Base-by-base conservation (phyloP, 2,888 invertebrate genomes). In the Catotricha subobsoleta region DNA sequence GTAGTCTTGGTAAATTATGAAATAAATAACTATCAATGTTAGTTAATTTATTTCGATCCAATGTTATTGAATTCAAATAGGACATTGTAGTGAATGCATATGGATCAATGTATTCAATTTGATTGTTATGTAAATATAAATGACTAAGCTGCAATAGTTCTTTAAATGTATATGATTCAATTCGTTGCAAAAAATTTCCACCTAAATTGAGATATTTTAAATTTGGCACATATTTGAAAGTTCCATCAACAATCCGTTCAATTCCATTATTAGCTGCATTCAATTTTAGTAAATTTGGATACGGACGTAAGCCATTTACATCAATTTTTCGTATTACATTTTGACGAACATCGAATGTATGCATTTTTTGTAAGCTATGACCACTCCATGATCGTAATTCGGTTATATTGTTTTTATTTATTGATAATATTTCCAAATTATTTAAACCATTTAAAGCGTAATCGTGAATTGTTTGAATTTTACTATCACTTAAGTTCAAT, bases 231-330 rank as follows among this genome's bases (percentile, higher is more conserved):
- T 48, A 53, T 3, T 48, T 44, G 10, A 54, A 47, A 7, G 53
- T 50, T 31, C 49, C 49, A 1, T 52, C 53, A 13, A 42, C 38
- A 10, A 62, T 49, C 28, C 46, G 45, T 15, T 50, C 52, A 27
- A 62, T 50, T 1, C 48, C 47, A 48, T 62, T 62, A 3, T 52
- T 53, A 3, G 54, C 52, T 38, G 63, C 49, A 45, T 59, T 57
- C 3, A 62, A 46, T 19, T 52, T 52, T 23, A 57, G 56, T 19
- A 62, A 48, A 42, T 59, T 59, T 1, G 60, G 57, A 50, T 54
- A 62, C 1, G 47, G 50, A 1, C 38, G 40, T 16, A 62, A 58
- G 7, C 52, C 51, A 2, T 50, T 48, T 1, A 46, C 10, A 20
- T 35, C 21, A 8, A 35, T 21, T 5, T 20, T 7, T 12, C 13